phyloP scores from a whole-genome alignment of 2,797 vertebrate species.

The Girardinus metallicus region DNA sequence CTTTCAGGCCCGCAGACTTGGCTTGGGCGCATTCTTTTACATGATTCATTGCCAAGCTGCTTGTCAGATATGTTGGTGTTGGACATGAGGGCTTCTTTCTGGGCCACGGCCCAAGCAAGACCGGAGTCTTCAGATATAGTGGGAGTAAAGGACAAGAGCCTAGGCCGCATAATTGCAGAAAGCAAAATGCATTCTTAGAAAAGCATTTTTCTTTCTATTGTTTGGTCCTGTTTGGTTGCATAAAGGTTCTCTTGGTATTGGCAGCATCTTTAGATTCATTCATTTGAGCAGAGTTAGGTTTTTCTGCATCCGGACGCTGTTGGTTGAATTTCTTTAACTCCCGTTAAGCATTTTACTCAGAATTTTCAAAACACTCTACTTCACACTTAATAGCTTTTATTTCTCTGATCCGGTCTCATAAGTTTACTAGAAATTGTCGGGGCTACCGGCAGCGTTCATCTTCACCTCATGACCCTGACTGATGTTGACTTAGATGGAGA shows the following conservation, averaged over 20 bases:
- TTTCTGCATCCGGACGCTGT: neutral
- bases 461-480: neutral
- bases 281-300: neutral
- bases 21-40: neutral
- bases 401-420: neutral
- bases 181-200: neutral
- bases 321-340: neutral
- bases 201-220: neutral
- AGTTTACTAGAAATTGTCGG: neutral
- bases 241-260: neutral
- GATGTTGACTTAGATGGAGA: constrained; percentile 41
- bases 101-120: neutral
- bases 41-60: neutral
- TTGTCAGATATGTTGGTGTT: constrained; percentile 8
- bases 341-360: neutral
- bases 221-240: neutral
- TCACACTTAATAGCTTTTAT: neutral
- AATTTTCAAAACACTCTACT: neutral
- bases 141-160: neutral
- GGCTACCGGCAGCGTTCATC: neutral
- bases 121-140: neutral
- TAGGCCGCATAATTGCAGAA: neutral
- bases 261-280: neutral
- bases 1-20: neutral
- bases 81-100: constrained; percentile 1